Evolutionary conservation across 2,113 vertebrate genomes (phyloP), one percentile per base, ranked within the genome.

Genomic region (Microcebus lehilahytsara): DNA sequence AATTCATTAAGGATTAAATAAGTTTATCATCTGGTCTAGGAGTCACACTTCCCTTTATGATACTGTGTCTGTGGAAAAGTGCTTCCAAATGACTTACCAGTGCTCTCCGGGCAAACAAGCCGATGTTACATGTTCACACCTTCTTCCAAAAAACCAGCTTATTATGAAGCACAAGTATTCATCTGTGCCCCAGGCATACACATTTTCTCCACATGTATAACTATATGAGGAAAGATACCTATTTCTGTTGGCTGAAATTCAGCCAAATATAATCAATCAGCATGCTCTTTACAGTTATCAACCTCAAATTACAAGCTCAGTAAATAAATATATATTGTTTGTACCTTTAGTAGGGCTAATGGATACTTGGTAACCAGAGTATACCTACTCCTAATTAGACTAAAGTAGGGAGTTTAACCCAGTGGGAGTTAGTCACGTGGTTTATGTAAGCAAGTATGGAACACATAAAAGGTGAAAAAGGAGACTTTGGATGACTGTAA

Each of bases 81-180:
- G 42, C 37, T 85, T 96, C 42, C 75, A 97, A 94, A 94, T 64
- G 56, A 78, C 56, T 90, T 71, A 84, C 8, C 34, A 93, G 25
- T 27, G 10, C 19, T 84, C 72, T 71, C 34, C 32, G 20, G 34
- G 60, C 46, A 93, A 83, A 95, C 60, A 46, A 92, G 42, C 51
- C 81, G 46, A 46, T 12, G 27, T 75, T 91, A 80, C 6, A 25
- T 32, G 40, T 81, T 94, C 81, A 85, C 40, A 91, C 34, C 58
- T 92, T 92, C 51, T 81, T 89, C 64, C 37, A 89, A 97, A 94
- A 93, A 93, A 88, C 81, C 81, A 92, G 32, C 96, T 81, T 85
- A 79, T 86, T 90, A 53, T 40, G 78, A 51, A 94, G 67, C 40
- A 91, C 40, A 75, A 75, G 85, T 81, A 87, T 72, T 95, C 30